Conservation (phyloP, 2,888 invertebrate genomes). For the Ichneumoninae sp. region DNA sequence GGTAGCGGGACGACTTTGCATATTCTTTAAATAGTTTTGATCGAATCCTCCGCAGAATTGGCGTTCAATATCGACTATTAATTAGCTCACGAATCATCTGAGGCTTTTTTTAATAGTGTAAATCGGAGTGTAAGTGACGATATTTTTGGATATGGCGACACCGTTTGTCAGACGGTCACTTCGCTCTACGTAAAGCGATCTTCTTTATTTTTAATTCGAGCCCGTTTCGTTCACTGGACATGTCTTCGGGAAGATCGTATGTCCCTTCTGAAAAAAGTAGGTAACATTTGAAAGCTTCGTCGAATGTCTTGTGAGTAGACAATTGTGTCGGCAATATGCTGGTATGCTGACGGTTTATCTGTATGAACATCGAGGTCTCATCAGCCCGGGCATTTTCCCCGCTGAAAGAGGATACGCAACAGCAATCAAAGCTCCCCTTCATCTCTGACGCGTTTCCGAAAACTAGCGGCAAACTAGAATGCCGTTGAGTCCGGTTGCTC, state of each 20-base stretch:
- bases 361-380: constrained; percentile 55
- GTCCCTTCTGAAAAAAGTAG: no score
- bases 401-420: constrained; percentile 27
- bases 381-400: constrained; percentile 56
- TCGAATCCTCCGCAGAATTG: neutral
- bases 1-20: neutral
- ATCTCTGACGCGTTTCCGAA: constrained; percentile 30
- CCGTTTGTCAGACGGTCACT: neutral
- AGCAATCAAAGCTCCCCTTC: constrained; percentile 53
- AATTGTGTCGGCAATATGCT: neutral
- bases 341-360: constrained; percentile 33
- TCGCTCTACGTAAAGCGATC: neutral
- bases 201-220: neutral
- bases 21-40: neutral
- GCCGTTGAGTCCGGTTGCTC: constrained; percentile 33
- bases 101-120: neutral
- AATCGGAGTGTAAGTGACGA: neutral
- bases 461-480: constrained; percentile 11
- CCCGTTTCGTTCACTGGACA: neutral
- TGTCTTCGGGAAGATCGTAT: neutral
- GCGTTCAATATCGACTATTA: neutral
- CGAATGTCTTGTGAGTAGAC: neutral
- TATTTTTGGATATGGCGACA: neutral
- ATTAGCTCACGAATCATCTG: neutral
- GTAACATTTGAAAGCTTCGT: no score